Conservation (phyloP, 2,888 invertebrate species). For the Argyra leucocephala region DNA sequence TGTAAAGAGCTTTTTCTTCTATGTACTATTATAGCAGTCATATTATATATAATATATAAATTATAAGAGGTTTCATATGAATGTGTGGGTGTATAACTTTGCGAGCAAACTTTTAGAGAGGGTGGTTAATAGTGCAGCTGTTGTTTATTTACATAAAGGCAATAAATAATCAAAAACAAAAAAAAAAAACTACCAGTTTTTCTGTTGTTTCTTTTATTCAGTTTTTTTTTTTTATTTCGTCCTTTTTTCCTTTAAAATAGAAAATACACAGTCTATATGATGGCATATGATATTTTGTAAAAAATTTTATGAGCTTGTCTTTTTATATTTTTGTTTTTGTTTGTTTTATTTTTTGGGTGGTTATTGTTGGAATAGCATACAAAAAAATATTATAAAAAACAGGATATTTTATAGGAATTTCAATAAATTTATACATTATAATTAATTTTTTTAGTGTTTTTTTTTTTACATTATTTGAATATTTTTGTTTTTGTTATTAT, state of each 20-base stretch:
- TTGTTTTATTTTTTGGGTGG: too few species aligned
- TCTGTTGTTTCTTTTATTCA: background rate
- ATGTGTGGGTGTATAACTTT: background rate
- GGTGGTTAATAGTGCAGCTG: constrained; percentile 6
- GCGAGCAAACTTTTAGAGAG: background rate
- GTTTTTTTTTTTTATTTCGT: background rate
- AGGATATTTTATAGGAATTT: too few species aligned
- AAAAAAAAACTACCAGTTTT: too few species aligned
- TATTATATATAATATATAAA: background rate
- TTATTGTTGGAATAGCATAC: too few species aligned
- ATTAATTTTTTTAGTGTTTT: too few species aligned
- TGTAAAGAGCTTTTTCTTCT: background rate
- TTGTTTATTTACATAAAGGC: constrained; percentile 4
- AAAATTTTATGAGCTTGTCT: background rate
- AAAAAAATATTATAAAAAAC: too few species aligned
- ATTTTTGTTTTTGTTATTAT: too few species aligned
- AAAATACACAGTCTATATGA: background rate
- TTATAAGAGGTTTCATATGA: background rate
- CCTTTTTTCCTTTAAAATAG: background rate
- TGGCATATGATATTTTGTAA: background rate
- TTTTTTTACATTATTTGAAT: too few species aligned
- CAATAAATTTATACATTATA: too few species aligned
- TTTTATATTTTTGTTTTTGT: too few species aligned
- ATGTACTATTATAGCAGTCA: background rate
- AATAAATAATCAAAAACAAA: background rate